Base-by-base conservation (phyloP, 2,888 invertebrate species). In the Hoplodrina ambigua region DNA sequence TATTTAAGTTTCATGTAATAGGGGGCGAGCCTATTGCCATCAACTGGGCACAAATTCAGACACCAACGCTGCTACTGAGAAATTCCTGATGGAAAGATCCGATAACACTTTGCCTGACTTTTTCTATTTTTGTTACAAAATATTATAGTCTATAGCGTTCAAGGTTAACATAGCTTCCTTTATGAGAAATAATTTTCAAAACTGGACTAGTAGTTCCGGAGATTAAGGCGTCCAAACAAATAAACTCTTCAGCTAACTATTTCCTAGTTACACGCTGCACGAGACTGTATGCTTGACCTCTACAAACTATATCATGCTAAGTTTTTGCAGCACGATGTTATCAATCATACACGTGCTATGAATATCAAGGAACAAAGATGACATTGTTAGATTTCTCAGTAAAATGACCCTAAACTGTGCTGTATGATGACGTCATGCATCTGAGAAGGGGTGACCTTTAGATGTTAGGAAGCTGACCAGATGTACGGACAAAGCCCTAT, bases 301-400 rank as follows among this genome's bases (percentile, higher is more conserved):
- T 19, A 52, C n/a, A 63, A 60, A 50, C 60, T 52, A 30, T 41
- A 33, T 1, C 11, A 46, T 46, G 15, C 54, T 25, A 71, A 49
- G 75, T 78, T 78, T 78, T 75, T 41, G 70, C 59, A 63, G 44
- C n/a, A 20, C 50, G 63, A 79, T 75, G 25, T 71, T 79, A 79
- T 75, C 79, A 61, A 41, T 37, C 41, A 52, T 46, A 41, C 71
- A 71, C 80, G 71, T 80, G 80, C 17, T 60, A 5, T 53, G 52
- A 71, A 53, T 70, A 67, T 57, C 52, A 79, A 71, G 52, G 57
- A 67, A 80, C 80, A 80, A 46, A 75, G 75, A 78, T 75, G 66
- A 71, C 71, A 75, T 80, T 80, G 80, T 75, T 55, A 75, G 75
- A 75, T 80, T 73, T 78, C 67, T 67, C 11, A 37, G 54, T 64